Percentiles rank a stretch among this genome's conserved stretches.
These are phyloP conservation scores for Bombus turneri DNA, from an alignment of 1,140 invertebrate genomes.

Conservation along the genomic window DNA sequence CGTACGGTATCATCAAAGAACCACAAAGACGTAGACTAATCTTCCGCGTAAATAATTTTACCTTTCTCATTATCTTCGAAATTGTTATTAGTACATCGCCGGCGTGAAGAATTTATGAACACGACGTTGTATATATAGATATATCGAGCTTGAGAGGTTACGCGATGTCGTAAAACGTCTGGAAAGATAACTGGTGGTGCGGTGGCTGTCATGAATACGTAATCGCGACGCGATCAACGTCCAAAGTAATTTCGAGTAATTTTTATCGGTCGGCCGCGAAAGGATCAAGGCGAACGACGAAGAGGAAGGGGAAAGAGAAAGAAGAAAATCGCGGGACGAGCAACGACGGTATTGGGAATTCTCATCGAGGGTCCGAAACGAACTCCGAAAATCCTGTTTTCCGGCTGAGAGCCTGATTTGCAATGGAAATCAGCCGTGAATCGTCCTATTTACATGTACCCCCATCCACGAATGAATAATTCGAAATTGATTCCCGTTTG, in stretches of 20 bases:
- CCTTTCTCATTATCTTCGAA: not conserved
- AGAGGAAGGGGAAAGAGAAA: not conserved
- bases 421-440: conserved; percentile 27
- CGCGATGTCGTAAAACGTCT: not conserved
- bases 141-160: not conserved
- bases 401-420: conserved; percentile 11
- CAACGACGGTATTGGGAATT: not conserved
- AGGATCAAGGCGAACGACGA: not conserved
- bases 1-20: not conserved
- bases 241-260: conserved; percentile 33
- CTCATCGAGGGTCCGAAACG: not conserved
- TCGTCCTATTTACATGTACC: conserved; percentile 29
- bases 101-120: not conserved
- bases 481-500: not conserved
- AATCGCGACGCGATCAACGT: conserved; percentile 28
- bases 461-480: conserved; percentile 13
- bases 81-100: conserved; percentile 2
- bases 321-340: not conserved
- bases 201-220: conserved; percentile 31
- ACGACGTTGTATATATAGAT: not conserved
- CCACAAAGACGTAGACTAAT: not conserved
- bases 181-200: not conserved
- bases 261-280: conserved; percentile 26
- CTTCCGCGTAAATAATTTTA: not conserved
- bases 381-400: conserved; percentile 33